A percentile compares a stretch with the other conserved stretches of the same genome.
Conservation (phyloP, 2,888 invertebrate species). For the Antitype chi region DNA sequence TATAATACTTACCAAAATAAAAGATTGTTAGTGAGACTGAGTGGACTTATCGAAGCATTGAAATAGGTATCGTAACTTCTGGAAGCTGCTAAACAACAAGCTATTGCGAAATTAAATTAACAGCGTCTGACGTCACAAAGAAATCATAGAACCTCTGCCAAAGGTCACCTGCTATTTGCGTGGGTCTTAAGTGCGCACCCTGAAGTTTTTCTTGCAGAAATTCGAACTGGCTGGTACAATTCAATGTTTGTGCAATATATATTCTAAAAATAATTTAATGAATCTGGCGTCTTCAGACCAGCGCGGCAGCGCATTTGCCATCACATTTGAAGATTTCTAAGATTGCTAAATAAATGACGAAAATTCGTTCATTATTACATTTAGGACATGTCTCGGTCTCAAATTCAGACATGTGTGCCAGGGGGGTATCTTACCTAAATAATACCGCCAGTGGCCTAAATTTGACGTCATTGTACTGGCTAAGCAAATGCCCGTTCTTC, state of each 20-base stretch:
- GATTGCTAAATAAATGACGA: no score
- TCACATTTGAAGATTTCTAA: no score
- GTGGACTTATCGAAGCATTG: no score
- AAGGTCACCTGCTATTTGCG: slow-evolving; percentile 4
- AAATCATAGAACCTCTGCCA: slow-evolving; percentile 16
- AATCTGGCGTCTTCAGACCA: no score
- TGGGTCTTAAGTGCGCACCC: slow-evolving; percentile 7
- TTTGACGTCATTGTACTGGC: no score
- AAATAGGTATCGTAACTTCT: slow-evolving; percentile 1
- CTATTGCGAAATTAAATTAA: slow-evolving; percentile 6
- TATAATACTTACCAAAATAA: neutral
- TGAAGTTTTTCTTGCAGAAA: slow-evolving; percentile 7
- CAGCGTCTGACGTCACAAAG: slow-evolving; percentile 15
- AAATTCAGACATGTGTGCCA: no score
- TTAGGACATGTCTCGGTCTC: no score
- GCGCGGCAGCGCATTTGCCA: no score
- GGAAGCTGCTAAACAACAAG: neutral
- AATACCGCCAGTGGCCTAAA: no score
- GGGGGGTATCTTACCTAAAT: no score
- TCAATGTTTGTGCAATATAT: neutral
- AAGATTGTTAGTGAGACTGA: neutral
- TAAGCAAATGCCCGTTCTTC: no score
- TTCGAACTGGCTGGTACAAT: neutral
- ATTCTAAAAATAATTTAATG: neutral
- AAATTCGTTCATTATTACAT: no score